Percentiles rank a stretch among this genome's conserved stretches.
These are phyloP conservation scores for Galeruca laticollis DNA, from an alignment of 2,888 invertebrate species.

Conservation along the genomic window DNA sequence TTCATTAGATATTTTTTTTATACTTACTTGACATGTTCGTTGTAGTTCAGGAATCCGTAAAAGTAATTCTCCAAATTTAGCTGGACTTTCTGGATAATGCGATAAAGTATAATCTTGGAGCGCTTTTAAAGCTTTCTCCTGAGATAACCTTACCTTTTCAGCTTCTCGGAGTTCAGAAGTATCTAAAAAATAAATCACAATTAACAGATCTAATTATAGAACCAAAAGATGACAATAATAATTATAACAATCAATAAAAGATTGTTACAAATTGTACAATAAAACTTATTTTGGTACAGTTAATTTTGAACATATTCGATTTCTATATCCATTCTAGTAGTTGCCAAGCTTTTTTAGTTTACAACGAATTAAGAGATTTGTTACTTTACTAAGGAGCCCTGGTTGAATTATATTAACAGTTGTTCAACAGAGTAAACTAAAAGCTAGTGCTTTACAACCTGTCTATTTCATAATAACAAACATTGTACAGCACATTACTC, in stretches of 20 bases:
- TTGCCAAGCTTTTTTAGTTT: no score
- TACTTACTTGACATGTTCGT: slow-evolving; percentile 87
- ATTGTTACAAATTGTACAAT: neutral
- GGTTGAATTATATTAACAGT: no score
- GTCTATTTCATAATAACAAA: no score
- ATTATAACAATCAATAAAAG: slow-evolving; percentile 10
- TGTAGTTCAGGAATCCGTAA: slow-evolving; percentile 95
- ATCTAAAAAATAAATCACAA: slow-evolving; percentile 70
- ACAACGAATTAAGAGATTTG: no score
- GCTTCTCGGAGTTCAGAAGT: slow-evolving; percentile 92
- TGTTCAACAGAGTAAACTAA: no score
- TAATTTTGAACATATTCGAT: no score
- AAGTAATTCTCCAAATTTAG: slow-evolving; percentile 94
- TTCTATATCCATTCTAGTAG: no score
- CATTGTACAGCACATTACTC: no score
- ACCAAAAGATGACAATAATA: neutral
- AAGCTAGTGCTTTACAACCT: no score
- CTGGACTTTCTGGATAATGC: slow-evolving; percentile 92
- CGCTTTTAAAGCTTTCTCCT: slow-evolving; percentile 93
- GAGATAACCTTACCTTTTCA: slow-evolving; percentile 93
- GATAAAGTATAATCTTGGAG: slow-evolving; percentile 91
- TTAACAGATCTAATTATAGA: no score
- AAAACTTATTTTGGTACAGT: no score
- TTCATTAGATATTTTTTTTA: neutral
- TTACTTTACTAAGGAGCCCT: no score